Evolutionary conservation across 2,888 invertebrate species (phyloP).

Genomic region (Elegia similella): DNA sequence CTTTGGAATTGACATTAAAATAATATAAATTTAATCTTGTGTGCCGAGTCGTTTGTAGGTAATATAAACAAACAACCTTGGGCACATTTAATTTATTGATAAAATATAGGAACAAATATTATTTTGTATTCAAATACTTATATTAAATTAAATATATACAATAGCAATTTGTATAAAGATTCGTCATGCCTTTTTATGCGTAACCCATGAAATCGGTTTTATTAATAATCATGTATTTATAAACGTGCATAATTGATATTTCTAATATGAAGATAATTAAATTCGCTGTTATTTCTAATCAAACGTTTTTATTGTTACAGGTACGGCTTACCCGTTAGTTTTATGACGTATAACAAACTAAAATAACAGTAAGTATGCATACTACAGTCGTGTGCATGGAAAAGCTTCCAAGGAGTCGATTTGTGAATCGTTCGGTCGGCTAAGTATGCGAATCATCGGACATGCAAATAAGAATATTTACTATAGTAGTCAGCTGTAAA

Average conservation of each 20-base stretch:
- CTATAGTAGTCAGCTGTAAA: too few relatives aligned
- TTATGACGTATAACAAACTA: conserved; percentile 3
- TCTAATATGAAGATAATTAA: conserved; percentile 12
- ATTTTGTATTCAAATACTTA: conserved; percentile 12
- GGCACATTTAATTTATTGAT: neutral
- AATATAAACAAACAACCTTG: neutral
- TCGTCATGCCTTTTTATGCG: neutral
- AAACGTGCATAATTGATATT: conserved; percentile 11
- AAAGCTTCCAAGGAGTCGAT: too few relatives aligned
- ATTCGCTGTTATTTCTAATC: conserved; percentile 1
- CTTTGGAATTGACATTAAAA: neutral
- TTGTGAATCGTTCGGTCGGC: too few relatives aligned
- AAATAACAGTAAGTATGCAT: conserved; percentile 8
- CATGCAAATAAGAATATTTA: too few relatives aligned
- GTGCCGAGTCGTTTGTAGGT: neutral
- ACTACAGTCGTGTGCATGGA: conserved; percentile 25
- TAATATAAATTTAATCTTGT: neutral
- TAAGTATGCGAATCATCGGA: too few relatives aligned
- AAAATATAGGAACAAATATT: conserved; percentile 3
- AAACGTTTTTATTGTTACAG: conserved; percentile 45
- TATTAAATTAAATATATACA: conserved; percentile 13
- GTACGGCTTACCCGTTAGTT: conserved; percentile 31
- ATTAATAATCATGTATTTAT: conserved; percentile 12
- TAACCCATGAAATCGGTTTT: conserved; percentile 10
- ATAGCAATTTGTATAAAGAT: conserved; percentile 12